These are phyloP conservation scores for Notolabrus celidotus DNA, from an alignment of 2,797 vertebrate species.

Conservation along the genomic window DNA sequence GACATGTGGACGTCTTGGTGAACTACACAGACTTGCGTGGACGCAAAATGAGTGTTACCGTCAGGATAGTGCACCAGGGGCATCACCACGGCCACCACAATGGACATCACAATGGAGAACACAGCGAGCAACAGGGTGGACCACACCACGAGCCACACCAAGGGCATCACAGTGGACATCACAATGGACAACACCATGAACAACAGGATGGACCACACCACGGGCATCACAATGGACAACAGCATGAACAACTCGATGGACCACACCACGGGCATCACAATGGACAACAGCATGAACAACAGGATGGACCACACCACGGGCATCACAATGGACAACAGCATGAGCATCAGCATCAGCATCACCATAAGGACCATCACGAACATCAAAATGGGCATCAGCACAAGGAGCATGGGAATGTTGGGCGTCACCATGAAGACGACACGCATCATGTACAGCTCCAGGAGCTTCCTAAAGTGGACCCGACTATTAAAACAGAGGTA, in stretches of 20 bases:
- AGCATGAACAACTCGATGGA: neutral
- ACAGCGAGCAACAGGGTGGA: neutral
- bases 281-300: neutral
- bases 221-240: neutral
- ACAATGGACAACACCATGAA: neutral
- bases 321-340: neutral
- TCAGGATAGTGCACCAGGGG: slow-evolving; percentile 48
- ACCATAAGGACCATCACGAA: neutral
- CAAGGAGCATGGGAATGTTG: too few relatives aligned
- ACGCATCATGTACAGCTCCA: too few relatives aligned
- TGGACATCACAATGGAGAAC: neutral
- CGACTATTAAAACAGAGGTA: slow-evolving; percentile 51
- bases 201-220: neutral
- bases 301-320: neutral
- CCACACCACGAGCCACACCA: neutral
- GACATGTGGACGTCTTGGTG: slow-evolving; percentile 63
- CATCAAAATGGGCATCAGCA: neutral
- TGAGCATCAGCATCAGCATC: neutral
- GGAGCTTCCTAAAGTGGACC: neutral
- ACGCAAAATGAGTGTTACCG: slow-evolving; percentile 53
- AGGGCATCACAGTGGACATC: neutral
- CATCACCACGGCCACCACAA: neutral
- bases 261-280: neutral
- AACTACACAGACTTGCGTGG: slow-evolving; percentile 63
- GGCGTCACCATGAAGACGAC: neutral